Percentiles rank a stretch among this genome's conserved stretches.
These are phyloP conservation scores for Enteromius afrohamiltoni DNA, from an alignment of 2,797 vertebrate species.

Conservation along the genomic window DNA sequence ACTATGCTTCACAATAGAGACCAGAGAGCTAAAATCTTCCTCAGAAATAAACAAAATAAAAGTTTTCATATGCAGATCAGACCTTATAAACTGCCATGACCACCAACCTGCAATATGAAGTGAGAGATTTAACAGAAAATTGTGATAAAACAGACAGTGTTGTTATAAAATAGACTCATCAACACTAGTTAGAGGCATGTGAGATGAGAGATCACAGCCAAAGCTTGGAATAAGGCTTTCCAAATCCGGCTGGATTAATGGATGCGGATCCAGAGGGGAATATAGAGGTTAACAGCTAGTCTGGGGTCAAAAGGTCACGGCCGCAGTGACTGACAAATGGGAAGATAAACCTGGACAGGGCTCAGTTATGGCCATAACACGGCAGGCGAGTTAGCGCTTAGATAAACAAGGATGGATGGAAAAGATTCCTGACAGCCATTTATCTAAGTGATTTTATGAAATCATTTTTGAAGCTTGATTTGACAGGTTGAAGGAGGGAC, in stretches of 20 bases:
- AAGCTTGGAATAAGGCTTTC: slow-evolving; percentile 62
- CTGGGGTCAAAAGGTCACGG: slow-evolving; percentile 61
- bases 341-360: slow-evolving; percentile 51
- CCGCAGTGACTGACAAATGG: slow-evolving; percentile 46
- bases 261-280: slow-evolving; percentile 50
- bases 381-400: not conserved
- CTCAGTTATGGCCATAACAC: slow-evolving; percentile 54
- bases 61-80: not conserved
- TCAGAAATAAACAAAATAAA: not conserved
- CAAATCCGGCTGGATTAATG: slow-evolving; percentile 65
- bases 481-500: slow-evolving; percentile 36
- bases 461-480: slow-evolving; percentile 33
- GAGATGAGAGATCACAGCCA: slow-evolving; percentile 48
- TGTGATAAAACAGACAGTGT: not conserved
- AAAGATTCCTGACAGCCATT: slow-evolving; percentile 29
- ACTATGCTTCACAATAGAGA: not conserved
- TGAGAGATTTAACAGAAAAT: not conserved
- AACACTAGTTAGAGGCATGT: slow-evolving; percentile 33
- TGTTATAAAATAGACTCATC: slow-evolving; percentile 52
- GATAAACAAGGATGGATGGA: slow-evolving; percentile 38
- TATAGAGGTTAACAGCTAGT: slow-evolving; percentile 50
- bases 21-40: not conserved
- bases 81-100: not conserved
- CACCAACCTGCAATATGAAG: not conserved
- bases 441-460: slow-evolving; percentile 31